Base-by-base conservation (phyloP, 2,797 vertebrate species). In the Bucorvus abyssinicus region DNA sequence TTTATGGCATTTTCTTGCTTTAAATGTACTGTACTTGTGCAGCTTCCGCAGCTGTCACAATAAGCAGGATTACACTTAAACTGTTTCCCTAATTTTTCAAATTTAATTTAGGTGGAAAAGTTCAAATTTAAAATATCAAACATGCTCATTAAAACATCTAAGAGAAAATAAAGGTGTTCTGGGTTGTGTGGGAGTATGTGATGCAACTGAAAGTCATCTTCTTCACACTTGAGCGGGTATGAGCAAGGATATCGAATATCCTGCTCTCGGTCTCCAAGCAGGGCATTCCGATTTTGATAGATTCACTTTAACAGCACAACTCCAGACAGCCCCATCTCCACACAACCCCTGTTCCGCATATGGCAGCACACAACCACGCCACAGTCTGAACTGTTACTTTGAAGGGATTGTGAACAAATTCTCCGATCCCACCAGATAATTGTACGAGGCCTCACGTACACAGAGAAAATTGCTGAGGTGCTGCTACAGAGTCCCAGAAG, bases 151-250 rank as follows among this genome's bases (percentile, higher is more conserved):
- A 69, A 65, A 84, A 50, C 1, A 3, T 12, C 65, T 42, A 50
- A 65, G 10, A 21, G 57, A 92, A 81, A 50, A 75, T 4, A n/a
- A 75, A 86, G 42, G 14, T 34, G 38, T 12, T 61, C 69, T 32
- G 26, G 27, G 7, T 56, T 60, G 76, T 4, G 56, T 81, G 57
- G 77, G 74, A 75, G 55, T 7, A 38, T 3, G 29, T 21, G 40
- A 16, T 6, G 32, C 68, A 38, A 55, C 30, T 22, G 23, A 50
- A 67, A 90, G 17, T 27, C 57, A 71, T 56, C 55, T 81, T 64
- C 57, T 49, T 63, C 84, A 26, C 52, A 55, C 63, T 0, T 0
- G 0, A 90, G 61, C 3, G 7, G n/a, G 29, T 57, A 26, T 0
- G 8, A 61, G 34, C 88, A 27, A 56, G 0, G 0, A 3, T 44